Evolutionary conservation across 2,113 vertebrate species (phyloP).

Genomic region (Engraulis encrasicolus): DNA sequence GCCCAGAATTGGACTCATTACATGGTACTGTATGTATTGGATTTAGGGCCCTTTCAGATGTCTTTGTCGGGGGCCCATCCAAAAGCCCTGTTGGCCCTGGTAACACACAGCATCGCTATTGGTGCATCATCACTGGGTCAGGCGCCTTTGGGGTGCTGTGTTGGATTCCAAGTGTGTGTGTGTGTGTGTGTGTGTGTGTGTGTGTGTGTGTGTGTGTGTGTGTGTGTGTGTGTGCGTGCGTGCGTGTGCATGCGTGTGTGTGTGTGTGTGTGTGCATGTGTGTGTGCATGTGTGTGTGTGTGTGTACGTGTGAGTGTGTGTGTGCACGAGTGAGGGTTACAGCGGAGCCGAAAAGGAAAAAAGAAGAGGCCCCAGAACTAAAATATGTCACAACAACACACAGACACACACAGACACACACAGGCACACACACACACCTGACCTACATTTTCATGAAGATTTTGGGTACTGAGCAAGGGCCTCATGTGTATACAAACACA

Average conservation of each 20-base stretch:
- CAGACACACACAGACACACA: conserved; percentile 29
- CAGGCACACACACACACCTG: conserved; percentile 33
- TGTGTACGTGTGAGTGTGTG: background rate
- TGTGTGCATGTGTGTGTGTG: background rate
- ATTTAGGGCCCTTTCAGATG: too few relatives aligned
- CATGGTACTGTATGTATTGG: too few relatives aligned
- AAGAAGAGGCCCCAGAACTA: background rate
- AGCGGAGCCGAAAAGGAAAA: background rate
- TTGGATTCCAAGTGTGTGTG: background rate
- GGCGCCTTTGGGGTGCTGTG: background rate
- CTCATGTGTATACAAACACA: conserved; percentile 18
- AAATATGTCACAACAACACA: conserved; percentile 36
- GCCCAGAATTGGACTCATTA: too few relatives aligned
- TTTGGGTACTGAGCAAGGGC: conserved; percentile 21
- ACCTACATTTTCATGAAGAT: conserved; percentile 49
- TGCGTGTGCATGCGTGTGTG: background rate
- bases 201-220: conserved; percentile 5
- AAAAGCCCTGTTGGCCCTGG: too few relatives aligned
- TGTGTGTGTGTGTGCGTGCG: background rate
- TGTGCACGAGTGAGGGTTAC: background rate
- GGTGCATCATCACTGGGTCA: background rate
- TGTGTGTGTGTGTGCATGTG: background rate
- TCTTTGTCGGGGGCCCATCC: too few relatives aligned
- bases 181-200: background rate
- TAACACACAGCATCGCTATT: too few relatives aligned